phyloP scores from a whole-genome alignment of 2,797 vertebrate species.

The Typhlichthys subterraneus region DNA sequence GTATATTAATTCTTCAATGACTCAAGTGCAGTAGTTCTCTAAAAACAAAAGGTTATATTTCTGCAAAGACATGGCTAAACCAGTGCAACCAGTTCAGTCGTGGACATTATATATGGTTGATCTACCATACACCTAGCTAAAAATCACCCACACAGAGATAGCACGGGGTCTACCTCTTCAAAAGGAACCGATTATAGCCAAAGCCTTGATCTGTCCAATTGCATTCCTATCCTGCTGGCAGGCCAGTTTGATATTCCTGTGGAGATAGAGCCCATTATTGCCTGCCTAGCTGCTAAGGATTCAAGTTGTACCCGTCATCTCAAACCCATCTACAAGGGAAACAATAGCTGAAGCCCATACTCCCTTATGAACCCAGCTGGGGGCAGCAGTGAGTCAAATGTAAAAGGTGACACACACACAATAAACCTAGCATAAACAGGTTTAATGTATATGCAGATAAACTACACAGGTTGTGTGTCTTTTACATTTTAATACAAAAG shows the following conservation, averaged over 20 bases:
- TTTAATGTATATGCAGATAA: constrained; percentile 52
- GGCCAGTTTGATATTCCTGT: constrained; percentile 32
- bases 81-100: constrained; percentile 14
- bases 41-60: no score
- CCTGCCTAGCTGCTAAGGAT: constrained; percentile 29
- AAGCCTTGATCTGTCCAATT: constrained; percentile 44
- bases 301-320: constrained; percentile 65
- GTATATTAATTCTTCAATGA: no score
- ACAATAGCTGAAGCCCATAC: constrained; percentile 44
- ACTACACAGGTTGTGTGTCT: constrained; percentile 33
- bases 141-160: not conserved
- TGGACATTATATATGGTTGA: constrained; percentile 24
- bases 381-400: constrained; percentile 38
- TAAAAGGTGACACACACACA: constrained; percentile 33
- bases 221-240: constrained; percentile 38
- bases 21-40: no score
- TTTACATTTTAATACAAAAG: constrained; percentile 65
- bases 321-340: constrained; percentile 51
- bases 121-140: constrained; percentile 15
- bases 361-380: constrained; percentile 57
- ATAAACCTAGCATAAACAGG: constrained; percentile 36
- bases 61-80: not conserved
- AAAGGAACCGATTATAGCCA: constrained; percentile 43
- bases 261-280: constrained; percentile 45
- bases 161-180: constrained; percentile 35